phyloP scores from a whole-genome alignment of 2,113 vertebrate genomes.

The Mixornis gularis region DNA sequence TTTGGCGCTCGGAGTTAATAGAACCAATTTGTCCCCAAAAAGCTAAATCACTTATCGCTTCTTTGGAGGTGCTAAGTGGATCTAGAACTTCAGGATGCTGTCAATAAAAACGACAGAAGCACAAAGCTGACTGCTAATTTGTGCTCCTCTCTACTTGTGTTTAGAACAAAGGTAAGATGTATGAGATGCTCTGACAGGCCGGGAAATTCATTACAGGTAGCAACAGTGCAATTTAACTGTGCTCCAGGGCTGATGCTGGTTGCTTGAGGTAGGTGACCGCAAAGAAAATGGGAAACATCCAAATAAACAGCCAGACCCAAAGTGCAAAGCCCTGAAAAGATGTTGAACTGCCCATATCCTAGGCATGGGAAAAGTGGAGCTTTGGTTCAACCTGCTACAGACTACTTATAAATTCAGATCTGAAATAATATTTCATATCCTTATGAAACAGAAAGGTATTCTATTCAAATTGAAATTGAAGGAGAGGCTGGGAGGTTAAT shows the following conservation, averaged over 20 bases:
- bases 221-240: background rate
- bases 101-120: slow-evolving; percentile 62
- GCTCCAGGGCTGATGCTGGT: background rate
- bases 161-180: slow-evolving; percentile 17
- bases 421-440: background rate
- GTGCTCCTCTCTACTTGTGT: background rate
- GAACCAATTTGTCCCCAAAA: slow-evolving; percentile 71
- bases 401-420: slow-evolving; percentile 3
- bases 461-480: slow-evolving; percentile 45
- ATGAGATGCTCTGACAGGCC: background rate
- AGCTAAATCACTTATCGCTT: slow-evolving; percentile 74
- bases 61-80: slow-evolving; percentile 72
- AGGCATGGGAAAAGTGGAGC: background rate
- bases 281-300: background rate
- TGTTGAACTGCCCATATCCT: background rate
- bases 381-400: background rate
- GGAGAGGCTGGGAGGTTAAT: slow-evolving; percentile 17
- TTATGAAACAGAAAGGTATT: slow-evolving; percentile 17
- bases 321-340: background rate
- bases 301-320: background rate
- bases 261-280: background rate
- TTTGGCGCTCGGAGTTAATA: slow-evolving; percentile 68
- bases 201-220: background rate
- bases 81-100: slow-evolving; percentile 70
- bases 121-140: slow-evolving; percentile 29